Evolutionary conservation across 2,113 vertebrate species (phyloP).

Genomic region (Progne subis): DNA sequence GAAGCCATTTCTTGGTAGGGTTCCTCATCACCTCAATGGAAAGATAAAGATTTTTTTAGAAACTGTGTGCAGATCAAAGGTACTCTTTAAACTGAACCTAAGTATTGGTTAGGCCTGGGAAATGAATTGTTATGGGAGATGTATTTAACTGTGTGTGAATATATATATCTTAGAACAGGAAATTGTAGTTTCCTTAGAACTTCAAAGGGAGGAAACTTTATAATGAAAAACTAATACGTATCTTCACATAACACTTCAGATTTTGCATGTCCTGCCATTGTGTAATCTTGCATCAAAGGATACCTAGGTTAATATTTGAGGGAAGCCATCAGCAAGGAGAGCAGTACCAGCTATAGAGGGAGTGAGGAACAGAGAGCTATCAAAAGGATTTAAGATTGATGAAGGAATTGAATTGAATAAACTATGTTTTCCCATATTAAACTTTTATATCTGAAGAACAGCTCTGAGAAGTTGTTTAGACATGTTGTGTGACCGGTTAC

Average conservation of each 20-base stretch:
- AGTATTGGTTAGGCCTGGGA: not conserved
- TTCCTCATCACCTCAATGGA: not conserved
- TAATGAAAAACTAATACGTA: slow-evolving; percentile 21
- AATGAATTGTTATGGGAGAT: slow-evolving; percentile 7
- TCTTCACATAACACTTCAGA: not conserved
- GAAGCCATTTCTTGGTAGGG: not conserved
- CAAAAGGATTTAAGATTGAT: not conserved
- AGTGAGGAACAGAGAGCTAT: not conserved
- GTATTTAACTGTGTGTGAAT: not conserved
- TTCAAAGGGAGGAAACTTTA: slow-evolving; percentile 46
- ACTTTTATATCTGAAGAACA: not conserved
- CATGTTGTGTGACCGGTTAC: not conserved
- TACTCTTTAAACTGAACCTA: not conserved
- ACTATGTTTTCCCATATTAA: not conserved
- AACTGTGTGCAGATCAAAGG: not conserved
- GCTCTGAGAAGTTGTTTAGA: not conserved
- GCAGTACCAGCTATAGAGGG: not conserved
- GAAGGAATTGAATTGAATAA: not conserved
- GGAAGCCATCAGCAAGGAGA: not conserved
- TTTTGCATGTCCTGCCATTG: slow-evolving; percentile 20
- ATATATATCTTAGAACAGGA: slow-evolving; percentile 5
- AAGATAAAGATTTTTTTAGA: not conserved
- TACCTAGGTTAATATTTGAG: not conserved
- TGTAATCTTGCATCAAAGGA: slow-evolving; percentile 40
- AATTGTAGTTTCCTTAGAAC: slow-evolving; percentile 41